phyloP scores from a whole-genome alignment of 1,140 invertebrate genomes.

The Trichomalopsis sarcophagae region DNA sequence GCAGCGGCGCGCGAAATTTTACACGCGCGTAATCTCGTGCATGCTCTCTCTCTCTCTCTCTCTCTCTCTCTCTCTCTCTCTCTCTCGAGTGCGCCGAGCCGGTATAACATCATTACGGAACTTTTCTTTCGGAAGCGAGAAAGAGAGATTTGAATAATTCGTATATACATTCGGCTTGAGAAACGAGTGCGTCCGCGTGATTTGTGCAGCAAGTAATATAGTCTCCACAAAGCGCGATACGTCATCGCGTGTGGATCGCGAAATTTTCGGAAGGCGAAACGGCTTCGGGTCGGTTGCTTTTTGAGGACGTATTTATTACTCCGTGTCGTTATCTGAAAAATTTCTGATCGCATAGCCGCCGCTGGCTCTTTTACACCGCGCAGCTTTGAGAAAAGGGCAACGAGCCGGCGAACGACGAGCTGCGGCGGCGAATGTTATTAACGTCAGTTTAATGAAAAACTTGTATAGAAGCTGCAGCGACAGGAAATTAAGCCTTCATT shows the following conservation, averaged over 20 bases:
- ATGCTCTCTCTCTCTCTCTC: neutral
- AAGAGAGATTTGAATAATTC: slow-evolving; percentile 34
- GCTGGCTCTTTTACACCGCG: neutral
- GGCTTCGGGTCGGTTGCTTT: no score
- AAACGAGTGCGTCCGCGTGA: slow-evolving; percentile 31
- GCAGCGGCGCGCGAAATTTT: slow-evolving; percentile 15
- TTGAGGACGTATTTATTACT: no score
- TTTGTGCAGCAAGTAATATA: neutral
- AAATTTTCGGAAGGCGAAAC: neutral
- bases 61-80: no score
- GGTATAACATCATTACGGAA: slow-evolving; percentile 9
- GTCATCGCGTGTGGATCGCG: neutral
- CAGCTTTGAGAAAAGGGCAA: neutral
- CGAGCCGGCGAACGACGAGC: neutral
- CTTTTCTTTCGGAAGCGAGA: neutral
- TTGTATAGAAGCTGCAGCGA: slow-evolving; percentile 11
- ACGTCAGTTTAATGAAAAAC: slow-evolving; percentile 36
- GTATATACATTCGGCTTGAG: slow-evolving; percentile 15
- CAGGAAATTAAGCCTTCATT: slow-evolving; percentile 46
- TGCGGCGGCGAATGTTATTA: slow-evolving; percentile 18
- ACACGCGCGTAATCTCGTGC: slow-evolving; percentile 18
- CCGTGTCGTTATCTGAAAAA: slow-evolving; percentile 1
- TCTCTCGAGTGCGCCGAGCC: neutral
- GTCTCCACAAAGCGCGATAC: neutral
- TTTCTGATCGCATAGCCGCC: neutral